Conservation (phyloP, 1,140 invertebrate species). For the Nylanderia fulva region DNA sequence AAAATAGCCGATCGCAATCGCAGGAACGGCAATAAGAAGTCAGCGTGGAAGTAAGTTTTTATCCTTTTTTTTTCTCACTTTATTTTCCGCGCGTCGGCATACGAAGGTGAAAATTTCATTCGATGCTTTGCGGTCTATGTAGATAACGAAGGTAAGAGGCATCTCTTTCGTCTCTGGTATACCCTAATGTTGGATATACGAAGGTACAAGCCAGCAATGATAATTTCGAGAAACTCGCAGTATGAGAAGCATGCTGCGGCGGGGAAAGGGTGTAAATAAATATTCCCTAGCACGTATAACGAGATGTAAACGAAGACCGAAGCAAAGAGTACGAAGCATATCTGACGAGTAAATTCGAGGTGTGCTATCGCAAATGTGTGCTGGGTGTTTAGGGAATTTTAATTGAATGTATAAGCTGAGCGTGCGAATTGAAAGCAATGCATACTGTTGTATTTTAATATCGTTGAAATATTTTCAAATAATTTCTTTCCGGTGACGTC, state of each 20-base stretch:
- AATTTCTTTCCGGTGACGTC: no score
- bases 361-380: slow-evolving; percentile 43
- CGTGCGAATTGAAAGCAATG: slow-evolving; percentile 2
- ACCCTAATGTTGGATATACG: slow-evolving; percentile 53
- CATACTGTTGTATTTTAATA: neutral
- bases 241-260: neutral
- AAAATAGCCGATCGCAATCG: neutral
- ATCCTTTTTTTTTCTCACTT: slow-evolving; percentile 32
- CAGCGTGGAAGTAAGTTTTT: slow-evolving; percentile 9
- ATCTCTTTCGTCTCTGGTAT: slow-evolving; percentile 13
- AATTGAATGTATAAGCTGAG: slow-evolving; percentile 28
- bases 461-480: neutral
- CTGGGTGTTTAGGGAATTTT: slow-evolving; percentile 55
- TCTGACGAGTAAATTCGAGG: slow-evolving; percentile 69
- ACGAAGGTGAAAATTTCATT: slow-evolving; percentile 61
- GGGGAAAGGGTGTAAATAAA: slow-evolving; percentile 65
- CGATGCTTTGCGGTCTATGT: slow-evolving; percentile 58
- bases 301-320: slow-evolving; percentile 80
- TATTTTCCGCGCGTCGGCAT: slow-evolving; percentile 27
- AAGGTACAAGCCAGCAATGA: slow-evolving; percentile 62
- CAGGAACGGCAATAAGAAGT: neutral
- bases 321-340: slow-evolving; percentile 70
- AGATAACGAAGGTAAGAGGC: slow-evolving; percentile 64
- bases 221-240: slow-evolving; percentile 71
- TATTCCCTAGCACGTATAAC: slow-evolving; percentile 75